Conservation (phyloP, 1,140 invertebrate species). For the Trichonephila inaurata region DNA sequence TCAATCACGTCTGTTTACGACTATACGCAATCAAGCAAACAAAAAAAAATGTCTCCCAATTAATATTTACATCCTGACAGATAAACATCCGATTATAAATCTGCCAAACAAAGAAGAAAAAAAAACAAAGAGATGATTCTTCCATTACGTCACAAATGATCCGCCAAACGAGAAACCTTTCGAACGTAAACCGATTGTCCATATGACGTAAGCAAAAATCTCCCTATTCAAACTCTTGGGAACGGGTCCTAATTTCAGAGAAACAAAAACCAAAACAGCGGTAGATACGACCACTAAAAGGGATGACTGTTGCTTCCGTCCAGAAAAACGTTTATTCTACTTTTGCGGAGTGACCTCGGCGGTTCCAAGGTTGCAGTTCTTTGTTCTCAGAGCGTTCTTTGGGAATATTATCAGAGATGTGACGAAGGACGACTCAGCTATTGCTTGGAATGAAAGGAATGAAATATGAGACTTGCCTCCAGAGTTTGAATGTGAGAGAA, state of each 20-base stretch:
- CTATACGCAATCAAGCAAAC: background rate
- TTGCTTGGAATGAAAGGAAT: background rate
- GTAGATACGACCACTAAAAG: background rate
- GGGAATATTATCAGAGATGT: background rate
- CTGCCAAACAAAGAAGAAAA: background rate
- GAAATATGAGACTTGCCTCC: background rate
- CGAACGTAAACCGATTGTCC: background rate
- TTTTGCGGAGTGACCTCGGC: slow-evolving; percentile 1
- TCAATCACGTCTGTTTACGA: no score
- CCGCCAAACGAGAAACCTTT: background rate
- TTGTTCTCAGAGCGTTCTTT: slow-evolving; percentile 6
- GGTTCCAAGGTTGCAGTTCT: background rate
- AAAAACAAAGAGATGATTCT: background rate
- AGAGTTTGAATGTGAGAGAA: slow-evolving; percentile 1
- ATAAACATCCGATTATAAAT: background rate
- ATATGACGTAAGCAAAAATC: background rate
- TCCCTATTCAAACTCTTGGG: background rate
- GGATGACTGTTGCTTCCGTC: slow-evolving; percentile 13
- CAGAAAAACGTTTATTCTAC: slow-evolving; percentile 17
- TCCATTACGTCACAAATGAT: background rate
- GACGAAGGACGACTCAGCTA: background rate
- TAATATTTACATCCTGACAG: background rate
- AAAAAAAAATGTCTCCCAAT: background rate
- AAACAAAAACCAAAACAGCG: background rate
- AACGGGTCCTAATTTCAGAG: background rate